Conservation (phyloP, 2,888 invertebrate genomes). For the Epistrophella euchroma region DNA sequence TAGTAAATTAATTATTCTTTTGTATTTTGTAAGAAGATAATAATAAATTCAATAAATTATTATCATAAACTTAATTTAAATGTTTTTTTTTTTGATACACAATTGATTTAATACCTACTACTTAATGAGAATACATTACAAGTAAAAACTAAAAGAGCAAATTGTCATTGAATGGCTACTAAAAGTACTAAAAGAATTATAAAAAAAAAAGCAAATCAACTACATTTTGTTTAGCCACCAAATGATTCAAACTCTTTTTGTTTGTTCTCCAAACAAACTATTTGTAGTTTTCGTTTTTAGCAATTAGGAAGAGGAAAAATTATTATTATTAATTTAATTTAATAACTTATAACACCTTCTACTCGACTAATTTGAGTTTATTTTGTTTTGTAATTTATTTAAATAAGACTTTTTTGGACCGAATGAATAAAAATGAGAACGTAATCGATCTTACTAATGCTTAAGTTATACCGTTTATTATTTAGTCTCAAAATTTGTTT, state of each 20-base stretch:
- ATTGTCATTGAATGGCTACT: constrained; percentile 28
- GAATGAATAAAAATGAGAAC: constrained; percentile 19
- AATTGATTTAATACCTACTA: constrained; percentile 44
- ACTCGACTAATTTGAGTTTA: constrained; percentile 24
- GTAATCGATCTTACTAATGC: neutral
- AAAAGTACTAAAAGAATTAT: neutral
- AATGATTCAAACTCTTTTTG: constrained; percentile 63
- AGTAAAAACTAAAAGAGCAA: constrained; percentile 22
- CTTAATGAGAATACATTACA: constrained; percentile 31
- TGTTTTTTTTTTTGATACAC: constrained; percentile 46
- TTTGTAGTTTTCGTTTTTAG: constrained; percentile 13
- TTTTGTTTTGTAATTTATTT: constrained; percentile 21
- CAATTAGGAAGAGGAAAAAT: constrained; percentile 12
- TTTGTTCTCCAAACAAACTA: constrained; percentile 31
- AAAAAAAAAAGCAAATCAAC: constrained; percentile 19
- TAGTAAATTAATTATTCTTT: constrained; percentile 38
- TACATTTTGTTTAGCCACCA: constrained; percentile 63
- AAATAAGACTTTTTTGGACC: constrained; percentile 14
- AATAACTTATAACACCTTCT: constrained; percentile 17
- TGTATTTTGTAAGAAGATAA: constrained; percentile 29
- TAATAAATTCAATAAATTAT: constrained; percentile 75
- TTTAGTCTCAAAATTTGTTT: neutral
- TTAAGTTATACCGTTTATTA: neutral
- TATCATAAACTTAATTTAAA: constrained; percentile 53
- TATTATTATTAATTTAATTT: constrained; percentile 5